These are phyloP conservation scores for Limnephilus lunatus DNA, from an alignment of 2,888 invertebrate genomes.

Conservation along the genomic window DNA sequence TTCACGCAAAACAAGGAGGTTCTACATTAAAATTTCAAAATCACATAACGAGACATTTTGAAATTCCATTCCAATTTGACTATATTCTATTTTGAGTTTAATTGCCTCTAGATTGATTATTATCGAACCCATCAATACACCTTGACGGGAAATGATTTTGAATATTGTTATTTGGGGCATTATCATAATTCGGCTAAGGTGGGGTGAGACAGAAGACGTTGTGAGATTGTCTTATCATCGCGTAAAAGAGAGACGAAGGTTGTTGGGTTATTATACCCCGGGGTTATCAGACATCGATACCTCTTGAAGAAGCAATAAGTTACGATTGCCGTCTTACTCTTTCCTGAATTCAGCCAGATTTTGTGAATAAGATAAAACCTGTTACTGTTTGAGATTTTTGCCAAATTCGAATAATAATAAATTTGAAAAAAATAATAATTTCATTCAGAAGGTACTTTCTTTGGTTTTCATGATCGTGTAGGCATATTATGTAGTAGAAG, in stretches of 20 bases:
- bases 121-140: conserved; percentile 60
- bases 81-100: conserved; percentile 51
- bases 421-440: not conserved
- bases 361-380: not conserved
- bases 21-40: not conserved
- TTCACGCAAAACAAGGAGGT: not conserved
- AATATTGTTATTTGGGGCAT: conserved; percentile 61
- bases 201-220: conserved; percentile 19
- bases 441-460: not conserved
- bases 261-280: conserved; percentile 59
- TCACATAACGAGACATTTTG: conserved; percentile 15
- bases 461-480: not conserved
- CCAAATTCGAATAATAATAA: not conserved
- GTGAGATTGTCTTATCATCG: conserved; percentile 3
- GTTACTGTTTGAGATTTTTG: not conserved
- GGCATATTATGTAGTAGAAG: too few species aligned
- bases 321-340: not conserved
- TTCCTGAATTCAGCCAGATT: not conserved
- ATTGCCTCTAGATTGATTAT: conserved; percentile 63
- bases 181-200: conserved; percentile 54
- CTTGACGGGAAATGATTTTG: conserved; percentile 55
- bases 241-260: conserved; percentile 49
- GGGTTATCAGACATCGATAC: conserved; percentile 62
- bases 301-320: conserved; percentile 50
- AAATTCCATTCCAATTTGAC: not conserved